phyloP scores from a whole-genome alignment of 37 sponge, comb jelly and placozoan genomes.

The Haliclona indistincta region DNA sequence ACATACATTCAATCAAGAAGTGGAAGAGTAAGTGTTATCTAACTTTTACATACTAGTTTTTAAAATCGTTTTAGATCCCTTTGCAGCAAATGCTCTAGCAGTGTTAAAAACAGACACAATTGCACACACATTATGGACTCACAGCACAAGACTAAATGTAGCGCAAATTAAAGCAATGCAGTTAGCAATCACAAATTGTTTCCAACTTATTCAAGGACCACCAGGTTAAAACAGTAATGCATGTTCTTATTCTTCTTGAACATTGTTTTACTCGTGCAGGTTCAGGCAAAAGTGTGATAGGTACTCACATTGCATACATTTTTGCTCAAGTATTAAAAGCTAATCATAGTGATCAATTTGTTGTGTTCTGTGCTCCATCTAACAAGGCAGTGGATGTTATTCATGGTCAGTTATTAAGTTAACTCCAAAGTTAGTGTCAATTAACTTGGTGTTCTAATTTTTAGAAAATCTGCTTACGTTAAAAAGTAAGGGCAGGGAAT shows the following conservation, averaged over 20 bases:
- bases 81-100: background rate
- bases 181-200: constrained; percentile 18
- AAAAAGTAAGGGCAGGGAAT: no score
- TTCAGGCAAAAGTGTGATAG: constrained; percentile 77
- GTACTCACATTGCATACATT: constrained; percentile 71
- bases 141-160: constrained; percentile 20
- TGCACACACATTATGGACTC: constrained; percentile 17
- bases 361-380: constrained; percentile 77
- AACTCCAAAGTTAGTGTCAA: no score
- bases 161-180: constrained; percentile 33
- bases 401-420: no score
- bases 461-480: no score
- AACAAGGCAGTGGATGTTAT: constrained; percentile 80
- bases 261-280: constrained; percentile 24
- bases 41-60: no score
- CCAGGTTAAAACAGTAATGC: constrained; percentile 60
- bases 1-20: no score
- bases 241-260: background rate
- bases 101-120: constrained; percentile 3
- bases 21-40: no score
- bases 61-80: background rate
- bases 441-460: no score
- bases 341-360: constrained; percentile 5
- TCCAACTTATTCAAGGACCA: constrained; percentile 77
- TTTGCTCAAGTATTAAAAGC: constrained; percentile 59